These are phyloP conservation scores for Maniola hyperantus DNA, from an alignment of 2,888 invertebrate genomes.

Conservation along the genomic window DNA sequence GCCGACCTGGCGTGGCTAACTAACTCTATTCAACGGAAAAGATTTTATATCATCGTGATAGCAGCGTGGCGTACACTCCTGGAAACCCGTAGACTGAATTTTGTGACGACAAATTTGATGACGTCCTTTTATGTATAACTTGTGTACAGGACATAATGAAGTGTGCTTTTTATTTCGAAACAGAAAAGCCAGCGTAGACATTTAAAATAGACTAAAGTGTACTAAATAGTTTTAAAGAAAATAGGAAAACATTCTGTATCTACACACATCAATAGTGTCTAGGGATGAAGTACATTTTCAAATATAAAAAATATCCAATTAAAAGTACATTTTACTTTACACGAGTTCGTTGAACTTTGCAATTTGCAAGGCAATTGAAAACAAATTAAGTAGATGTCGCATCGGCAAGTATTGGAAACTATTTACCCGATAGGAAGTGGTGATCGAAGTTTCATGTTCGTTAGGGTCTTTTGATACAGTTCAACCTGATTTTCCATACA, in stretches of 20 bases:
- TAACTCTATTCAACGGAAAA: constrained; percentile 40
- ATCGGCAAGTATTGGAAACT: constrained; percentile 19
- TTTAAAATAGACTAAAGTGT: too few relatives aligned
- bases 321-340: not conserved
- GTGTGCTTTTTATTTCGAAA: constrained; percentile 8
- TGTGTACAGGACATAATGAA: not conserved
- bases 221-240: too few relatives aligned
- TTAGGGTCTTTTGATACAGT: constrained; percentile 28
- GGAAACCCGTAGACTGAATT: constrained; percentile 15
- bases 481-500: constrained; percentile 13
- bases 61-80: constrained; percentile 10
- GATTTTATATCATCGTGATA: constrained; percentile 27
- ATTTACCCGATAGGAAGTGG: constrained; percentile 18
- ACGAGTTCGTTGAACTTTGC: not conserved
- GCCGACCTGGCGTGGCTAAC: constrained; percentile 37
- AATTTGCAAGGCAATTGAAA: constrained; percentile 17
- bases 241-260: too few relatives aligned
- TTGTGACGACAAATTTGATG: constrained; percentile 5
- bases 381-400: constrained; percentile 11
- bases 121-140: not conserved
- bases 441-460: constrained; percentile 27
- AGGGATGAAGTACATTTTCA: too few relatives aligned
- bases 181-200: not conserved
- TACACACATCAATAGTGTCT: too few relatives aligned
- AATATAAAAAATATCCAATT: too few relatives aligned